Conservation (phyloP, 2,888 invertebrate species). For the Parthenolecanium corni region DNA sequence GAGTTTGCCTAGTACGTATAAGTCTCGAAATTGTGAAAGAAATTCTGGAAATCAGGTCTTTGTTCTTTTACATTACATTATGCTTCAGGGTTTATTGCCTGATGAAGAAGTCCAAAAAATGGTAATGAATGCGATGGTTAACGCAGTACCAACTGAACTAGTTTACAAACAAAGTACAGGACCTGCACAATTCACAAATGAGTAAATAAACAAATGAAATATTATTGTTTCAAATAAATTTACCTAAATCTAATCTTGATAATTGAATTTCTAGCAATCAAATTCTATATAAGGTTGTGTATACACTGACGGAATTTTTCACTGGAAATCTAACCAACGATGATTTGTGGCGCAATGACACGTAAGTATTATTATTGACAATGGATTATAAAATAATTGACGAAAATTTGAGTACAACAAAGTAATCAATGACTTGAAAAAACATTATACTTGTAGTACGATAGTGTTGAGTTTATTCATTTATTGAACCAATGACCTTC, state of each 20-base stretch:
- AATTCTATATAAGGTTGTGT: not conserved
- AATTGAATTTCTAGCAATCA: not conserved
- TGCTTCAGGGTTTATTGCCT: conserved; percentile 10
- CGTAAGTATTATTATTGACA: not conserved
- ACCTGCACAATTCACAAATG: not conserved
- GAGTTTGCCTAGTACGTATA: no score
- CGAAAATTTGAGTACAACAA: not conserved
- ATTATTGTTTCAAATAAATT: no score
- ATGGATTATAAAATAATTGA: not conserved
- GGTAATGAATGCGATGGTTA: not conserved
- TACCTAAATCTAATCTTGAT: no score
- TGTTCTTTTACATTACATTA: no score
- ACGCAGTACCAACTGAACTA: not conserved
- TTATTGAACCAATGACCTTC: no score
- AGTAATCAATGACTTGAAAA: no score
- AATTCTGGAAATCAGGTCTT: no score
- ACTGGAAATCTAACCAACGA: not conserved
- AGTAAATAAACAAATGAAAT: not conserved
- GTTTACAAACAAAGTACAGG: not conserved
- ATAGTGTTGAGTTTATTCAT: no score
- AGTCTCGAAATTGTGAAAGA: no score
- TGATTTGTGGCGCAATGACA: conserved; percentile 8
- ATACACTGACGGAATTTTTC: conserved; percentile 2
- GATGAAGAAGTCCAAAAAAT: conserved; percentile 1
- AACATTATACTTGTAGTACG: no score